These are phyloP conservation scores for Drosophila rufa DNA, from an alignment of 1,140 invertebrate genomes.

Conservation along the genomic window DNA sequence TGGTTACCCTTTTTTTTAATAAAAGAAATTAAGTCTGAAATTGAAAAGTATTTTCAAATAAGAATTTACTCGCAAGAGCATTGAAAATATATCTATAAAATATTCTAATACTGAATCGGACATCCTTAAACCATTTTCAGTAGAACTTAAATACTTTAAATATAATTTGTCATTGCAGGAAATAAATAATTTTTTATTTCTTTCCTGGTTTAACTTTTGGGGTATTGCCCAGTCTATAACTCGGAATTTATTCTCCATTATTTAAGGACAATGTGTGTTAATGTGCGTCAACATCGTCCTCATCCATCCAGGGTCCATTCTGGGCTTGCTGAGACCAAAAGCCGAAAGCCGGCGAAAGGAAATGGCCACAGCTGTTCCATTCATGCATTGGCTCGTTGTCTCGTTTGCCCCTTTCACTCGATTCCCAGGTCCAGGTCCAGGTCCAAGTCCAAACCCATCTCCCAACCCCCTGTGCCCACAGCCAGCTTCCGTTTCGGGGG, in stretches of 20 bases:
- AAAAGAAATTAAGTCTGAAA: too few relatives aligned
- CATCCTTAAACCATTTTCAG: too few relatives aligned
- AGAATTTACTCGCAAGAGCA: too few relatives aligned
- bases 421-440: background rate
- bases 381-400: slow-evolving; percentile 62
- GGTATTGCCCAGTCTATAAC: background rate
- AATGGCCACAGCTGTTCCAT: slow-evolving; percentile 80
- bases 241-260: slow-evolving; percentile 20
- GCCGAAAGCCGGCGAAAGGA: slow-evolving; percentile 63
- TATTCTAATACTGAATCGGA: too few relatives aligned
- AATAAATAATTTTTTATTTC: too few relatives aligned
- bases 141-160: too few relatives aligned
- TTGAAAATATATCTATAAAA: too few relatives aligned
- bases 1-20: too few relatives aligned
- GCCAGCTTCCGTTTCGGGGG: slow-evolving; percentile 28
- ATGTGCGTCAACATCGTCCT: slow-evolving; percentile 61
- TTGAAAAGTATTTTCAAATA: too few relatives aligned
- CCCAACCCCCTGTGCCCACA: background rate
- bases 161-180: too few relatives aligned
- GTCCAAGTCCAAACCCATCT: background rate
- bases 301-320: slow-evolving; percentile 12
- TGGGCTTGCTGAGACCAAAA: slow-evolving; percentile 35
- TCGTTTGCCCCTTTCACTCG: slow-evolving; percentile 34
- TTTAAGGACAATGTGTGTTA: slow-evolving; percentile 78
- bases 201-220: too few relatives aligned